Base-by-base conservation (phyloP, 2,888 invertebrate species). In the Esperia sulphurella region DNA sequence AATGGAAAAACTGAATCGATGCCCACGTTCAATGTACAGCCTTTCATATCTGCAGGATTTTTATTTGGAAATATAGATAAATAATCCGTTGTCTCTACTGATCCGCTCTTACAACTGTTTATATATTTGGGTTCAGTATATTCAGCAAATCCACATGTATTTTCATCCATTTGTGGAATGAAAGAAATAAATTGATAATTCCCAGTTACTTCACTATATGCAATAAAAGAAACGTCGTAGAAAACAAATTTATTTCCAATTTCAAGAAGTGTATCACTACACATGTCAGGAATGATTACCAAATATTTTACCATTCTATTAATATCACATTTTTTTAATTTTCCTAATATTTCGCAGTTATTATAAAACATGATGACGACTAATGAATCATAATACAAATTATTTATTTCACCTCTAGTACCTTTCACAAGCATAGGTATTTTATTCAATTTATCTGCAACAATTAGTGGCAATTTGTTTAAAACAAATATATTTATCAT, bases 1-100 rank as follows among this genome's bases (percentile, higher is more conserved):
- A 78, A 83, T 1, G 87, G 87, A 50, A 59, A 75, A 3, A 74
- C 31, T 3, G 63, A 49, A 9, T 71, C 68, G 54, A 85, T 66
- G 0, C 83, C 83, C 0, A 79, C 64, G 53, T 61, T 77, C 1
- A 83, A 57, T 0, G 74, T 67, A 53, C 86, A 85, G 49, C 64
- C 63, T 47, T 76, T 76, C n/a, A 75, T 60, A 59, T 84, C 65
- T 0, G 21, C 53, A 0, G 61, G 63, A 33, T 57, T 61, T 63
- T 77, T 79, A 1, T 51, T 43, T 0, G 78, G 76, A 58, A 79
- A 83, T 0, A 61, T 46, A 0, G 49, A n/a, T n/a, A n/a, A n/a
- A n/a, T n/a, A n/a, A n/a, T n/a, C 45, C 0, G 52, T 49, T 1
- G 48, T 55, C 29, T 52, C n/a, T 21, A 76, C 37, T 5, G 29